A percentile compares a stretch with the other conserved stretches of the same genome.
Conservation (phyloP, 2,113 vertebrate genomes). For the human region GRCh38 chr5:20398001-20398500, state of each 20-base stretch:
- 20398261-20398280: neutral
- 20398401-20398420: neutral
- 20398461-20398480: neutral
- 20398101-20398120: neutral
- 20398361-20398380: constrained; percentile 25
- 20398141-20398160: neutral
- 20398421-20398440: neutral
- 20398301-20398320: neutral
- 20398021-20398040: neutral
- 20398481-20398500: neutral
- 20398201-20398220: neutral
- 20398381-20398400: neutral
- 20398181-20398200: neutral
- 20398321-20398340: constrained; percentile 20
- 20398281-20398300: neutral
- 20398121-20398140: neutral
- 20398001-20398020: neutral
- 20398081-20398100: neutral
- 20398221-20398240: neutral
- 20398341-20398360: constrained; percentile 5
- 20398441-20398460: neutral
- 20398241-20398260: neutral
- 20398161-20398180: neutral
- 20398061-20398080: neutral
- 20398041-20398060: neutral